Conservation (phyloP, 2,113 vertebrate genomes). For the Ceuthmochares aereus region DNA sequence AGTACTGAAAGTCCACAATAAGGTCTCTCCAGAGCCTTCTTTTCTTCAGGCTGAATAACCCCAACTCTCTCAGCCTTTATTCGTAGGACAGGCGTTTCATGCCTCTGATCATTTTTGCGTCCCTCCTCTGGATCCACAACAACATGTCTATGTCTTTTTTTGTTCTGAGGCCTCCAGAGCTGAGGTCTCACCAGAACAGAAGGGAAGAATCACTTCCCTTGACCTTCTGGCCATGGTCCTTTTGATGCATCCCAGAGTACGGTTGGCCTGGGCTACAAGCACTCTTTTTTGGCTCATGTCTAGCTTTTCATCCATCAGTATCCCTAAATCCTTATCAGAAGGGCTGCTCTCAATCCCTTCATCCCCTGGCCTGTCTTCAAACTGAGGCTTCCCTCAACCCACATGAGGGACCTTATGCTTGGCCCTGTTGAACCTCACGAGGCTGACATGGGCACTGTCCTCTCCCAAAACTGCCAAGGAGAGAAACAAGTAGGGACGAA, state of each 20-base stretch:
- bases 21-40: background rate
- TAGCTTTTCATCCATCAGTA: background rate
- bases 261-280: accelerated
- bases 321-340: background rate
- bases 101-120: accelerated
- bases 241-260: background rate
- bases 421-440: background rate
- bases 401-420: background rate
- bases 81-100: accelerated
- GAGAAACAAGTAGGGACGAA: background rate
- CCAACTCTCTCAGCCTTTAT: background rate
- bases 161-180: background rate
- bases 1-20: accelerated
- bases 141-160: background rate
- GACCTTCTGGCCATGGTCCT: background rate
- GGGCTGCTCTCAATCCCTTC: background rate
- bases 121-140: accelerated
- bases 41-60: background rate
- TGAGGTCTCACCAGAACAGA: background rate
- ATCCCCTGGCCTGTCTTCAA: background rate
- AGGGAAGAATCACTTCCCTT: background rate
- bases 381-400: too few relatives aligned
- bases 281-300: background rate
- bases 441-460: background rate
- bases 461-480: background rate